Evolutionary conservation across 2,888 invertebrate genomes (phyloP).

Genomic region (Panopea generosa): DNA sequence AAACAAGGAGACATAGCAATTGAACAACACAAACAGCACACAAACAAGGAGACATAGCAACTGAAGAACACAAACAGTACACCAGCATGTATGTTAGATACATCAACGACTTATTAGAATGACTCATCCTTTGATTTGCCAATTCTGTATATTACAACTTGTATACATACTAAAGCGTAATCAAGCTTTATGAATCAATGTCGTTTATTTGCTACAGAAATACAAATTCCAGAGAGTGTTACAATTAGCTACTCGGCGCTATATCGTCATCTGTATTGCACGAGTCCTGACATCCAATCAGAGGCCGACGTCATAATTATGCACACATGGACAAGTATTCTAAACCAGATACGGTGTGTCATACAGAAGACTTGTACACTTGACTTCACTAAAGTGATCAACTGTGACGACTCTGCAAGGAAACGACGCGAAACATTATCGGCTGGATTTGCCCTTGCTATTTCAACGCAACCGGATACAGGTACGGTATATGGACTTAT

Average conservation of each 20-base stretch:
- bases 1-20: too few species aligned
- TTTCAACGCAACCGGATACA: too few species aligned
- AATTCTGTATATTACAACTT: too few species aligned
- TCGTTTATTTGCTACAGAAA: background rate
- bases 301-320: background rate
- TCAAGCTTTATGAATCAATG: too few species aligned
- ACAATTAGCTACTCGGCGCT: slow-evolving; percentile 1
- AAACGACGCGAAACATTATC: background rate
- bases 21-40: too few species aligned
- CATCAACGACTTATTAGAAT: too few species aligned
- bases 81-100: too few species aligned
- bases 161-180: too few species aligned
- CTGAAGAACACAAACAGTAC: too few species aligned
- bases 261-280: slow-evolving; percentile 6
- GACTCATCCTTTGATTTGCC: too few species aligned
- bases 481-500: too few species aligned
- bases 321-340: background rate
- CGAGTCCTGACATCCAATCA: background rate
- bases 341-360: slow-evolving; percentile 3
- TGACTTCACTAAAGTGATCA: background rate
- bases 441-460: too few species aligned
- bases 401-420: background rate
- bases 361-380: background rate
- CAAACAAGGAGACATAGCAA: background rate
- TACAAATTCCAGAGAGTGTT: slow-evolving; percentile 4